A percentile compares a stretch with the other conserved stretches of the same genome.
These are phyloP conservation scores for Stenolophus ochropezus DNA, from an alignment of 2,888 invertebrate genomes.

Conservation along the genomic window DNA sequence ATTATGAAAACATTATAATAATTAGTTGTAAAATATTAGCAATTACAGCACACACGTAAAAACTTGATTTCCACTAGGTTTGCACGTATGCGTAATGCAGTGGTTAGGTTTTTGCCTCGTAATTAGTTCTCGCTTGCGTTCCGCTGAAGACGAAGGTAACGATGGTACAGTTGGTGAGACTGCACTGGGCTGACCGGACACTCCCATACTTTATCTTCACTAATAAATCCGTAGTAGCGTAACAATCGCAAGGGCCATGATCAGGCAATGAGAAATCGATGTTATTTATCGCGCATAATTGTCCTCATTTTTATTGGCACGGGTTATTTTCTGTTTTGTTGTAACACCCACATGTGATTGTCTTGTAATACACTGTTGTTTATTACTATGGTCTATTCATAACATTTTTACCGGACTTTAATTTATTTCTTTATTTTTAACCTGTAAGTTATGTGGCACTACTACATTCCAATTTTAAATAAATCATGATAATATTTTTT, in stretches of 20 bases:
- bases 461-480: neutral
- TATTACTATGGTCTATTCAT: neutral
- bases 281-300: constrained; percentile 33
- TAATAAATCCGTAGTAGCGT: constrained; percentile 55
- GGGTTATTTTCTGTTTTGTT: constrained; percentile 24
- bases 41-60: constrained; percentile 26
- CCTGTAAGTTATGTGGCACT: neutral
- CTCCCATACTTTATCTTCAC: constrained; percentile 53
- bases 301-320: constrained; percentile 26
- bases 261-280: neutral
- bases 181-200: constrained; percentile 45
- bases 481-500: too few species aligned
- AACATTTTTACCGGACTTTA: neutral
- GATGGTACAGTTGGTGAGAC: neutral
- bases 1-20: constrained; percentile 46
- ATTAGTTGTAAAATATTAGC: constrained; percentile 24
- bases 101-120: constrained; percentile 36
- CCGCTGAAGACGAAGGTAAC: too few species aligned
- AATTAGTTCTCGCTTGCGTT: constrained; percentile 20
- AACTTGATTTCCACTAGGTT: constrained; percentile 31
- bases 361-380: neutral
- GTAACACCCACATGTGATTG: constrained; percentile 23
- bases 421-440: neutral
- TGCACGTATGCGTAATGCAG: constrained; percentile 43
- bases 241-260: constrained; percentile 45